phyloP scores from a whole-genome alignment of 2,113 vertebrate species.

The Kobus ellipsiprymnus region DNA sequence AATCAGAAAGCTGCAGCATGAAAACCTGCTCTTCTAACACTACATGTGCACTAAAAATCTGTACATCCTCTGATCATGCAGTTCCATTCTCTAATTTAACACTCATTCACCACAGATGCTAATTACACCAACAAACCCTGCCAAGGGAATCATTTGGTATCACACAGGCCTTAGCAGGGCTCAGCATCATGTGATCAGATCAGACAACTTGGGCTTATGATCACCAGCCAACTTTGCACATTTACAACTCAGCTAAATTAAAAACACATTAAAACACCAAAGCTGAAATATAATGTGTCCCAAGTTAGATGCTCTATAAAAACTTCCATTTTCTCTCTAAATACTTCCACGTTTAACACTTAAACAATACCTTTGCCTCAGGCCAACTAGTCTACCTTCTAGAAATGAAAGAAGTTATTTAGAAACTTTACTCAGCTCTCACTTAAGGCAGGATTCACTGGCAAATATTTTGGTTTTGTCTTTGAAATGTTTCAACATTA shows the following conservation, averaged over 20 bases:
- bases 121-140: neutral
- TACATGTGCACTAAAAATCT: neutral
- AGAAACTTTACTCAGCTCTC: neutral
- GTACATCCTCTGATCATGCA: neutral
- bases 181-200: neutral
- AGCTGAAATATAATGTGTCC: neutral
- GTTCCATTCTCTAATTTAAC: neutral
- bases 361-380: neutral
- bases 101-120: neutral
- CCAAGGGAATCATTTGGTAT: neutral
- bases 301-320: conserved; percentile 17
- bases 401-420: neutral
- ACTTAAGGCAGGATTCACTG: neutral
- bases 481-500: neutral
- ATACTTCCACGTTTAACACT: conserved; percentile 7
- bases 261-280: conserved; percentile 27
- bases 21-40: neutral
- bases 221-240: neutral
- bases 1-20: neutral
- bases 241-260: conserved; percentile 33
- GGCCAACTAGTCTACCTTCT: neutral
- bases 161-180: conserved; percentile 31
- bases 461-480: neutral
- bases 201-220: neutral
- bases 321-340: conserved; percentile 35